Evolutionary conservation across 1,140 invertebrate species (phyloP), one percentile per base, ranked within the genome.

Genomic region (Tetranychus cinnabarinus): DNA sequence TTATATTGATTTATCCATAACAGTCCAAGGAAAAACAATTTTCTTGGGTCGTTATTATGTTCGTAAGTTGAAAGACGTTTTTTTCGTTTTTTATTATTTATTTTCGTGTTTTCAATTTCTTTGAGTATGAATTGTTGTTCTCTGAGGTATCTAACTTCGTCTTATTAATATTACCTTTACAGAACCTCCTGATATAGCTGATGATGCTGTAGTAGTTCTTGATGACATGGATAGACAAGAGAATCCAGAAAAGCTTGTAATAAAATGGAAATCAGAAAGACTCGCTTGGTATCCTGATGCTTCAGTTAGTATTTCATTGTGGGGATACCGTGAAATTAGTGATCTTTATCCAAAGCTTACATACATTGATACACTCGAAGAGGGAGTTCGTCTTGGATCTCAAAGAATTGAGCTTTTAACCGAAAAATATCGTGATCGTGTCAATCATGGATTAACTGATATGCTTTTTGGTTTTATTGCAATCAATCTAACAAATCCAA

Each of bases 41-140:
- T 95, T 88, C 85, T 88, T 87, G 68, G 88, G 88, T 67, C 83
- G 81, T 77, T 92, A 82, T 72, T 90, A 89, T 70, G 82, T 93
- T 55, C 86, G 86, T 88, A 77, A 79, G 77, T 74, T 47, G 0
- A 6, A 42, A 42, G 39, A 10, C 39, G 5, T 6, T 6, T 6
- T 6, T 8, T 5, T n/a, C n/a, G 50, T 23, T 8, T 23, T 15
- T 2, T 56, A 15, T 56, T 42, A 59, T 5, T 61, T 55, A 10
- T 31, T 61, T 0, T n/a, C 10, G 0, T 23, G 23, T 23, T 23
- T 23, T 0, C 23, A 0, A 23, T 23, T 0, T 23, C 23, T 0
- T 23, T 23, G 23, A 23, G 23, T 23, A 23, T 0, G 23, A 23
- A 23, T 23, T 23, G 23, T 23, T 23, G 23, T 23, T 23, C 23